These are phyloP conservation scores for Calephelis perditalis DNA, from an alignment of 2,888 invertebrate species.

Conservation along the genomic window DNA sequence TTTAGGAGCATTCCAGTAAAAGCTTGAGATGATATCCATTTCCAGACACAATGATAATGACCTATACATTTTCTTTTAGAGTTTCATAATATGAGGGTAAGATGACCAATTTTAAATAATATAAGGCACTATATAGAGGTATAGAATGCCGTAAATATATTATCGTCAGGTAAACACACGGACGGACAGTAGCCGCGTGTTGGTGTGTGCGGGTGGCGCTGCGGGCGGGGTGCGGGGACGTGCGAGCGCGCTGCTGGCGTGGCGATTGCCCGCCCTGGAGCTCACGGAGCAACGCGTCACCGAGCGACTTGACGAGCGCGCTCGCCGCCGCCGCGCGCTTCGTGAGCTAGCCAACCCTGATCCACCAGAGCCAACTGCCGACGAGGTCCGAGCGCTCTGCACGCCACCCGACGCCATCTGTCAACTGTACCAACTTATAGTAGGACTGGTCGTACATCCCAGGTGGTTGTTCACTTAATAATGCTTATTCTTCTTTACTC, in stretches of 20 bases:
- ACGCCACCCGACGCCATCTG: conserved; percentile 33
- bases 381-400: conserved; percentile 45
- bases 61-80: too few species aligned
- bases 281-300: conserved; percentile 31
- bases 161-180: not conserved
- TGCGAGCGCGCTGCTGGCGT: conserved; percentile 36
- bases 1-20: too few species aligned
- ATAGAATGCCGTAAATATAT: not conserved
- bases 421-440: conserved; percentile 31
- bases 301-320: conserved; percentile 30
- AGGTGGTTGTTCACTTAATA: conserved; percentile 28
- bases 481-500: too few species aligned
- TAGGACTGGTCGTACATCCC: conserved; percentile 41
- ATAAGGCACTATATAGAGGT: too few species aligned
- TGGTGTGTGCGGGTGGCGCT: conserved; percentile 32
- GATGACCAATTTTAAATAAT: too few species aligned
- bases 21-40: too few species aligned
- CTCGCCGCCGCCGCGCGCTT: conserved; percentile 29
- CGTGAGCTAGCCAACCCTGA: conserved; percentile 19
- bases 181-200: conserved; percentile 25
- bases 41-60: too few species aligned
- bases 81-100: too few species aligned
- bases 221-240: conserved; percentile 32
- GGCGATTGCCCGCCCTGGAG: conserved; percentile 35
- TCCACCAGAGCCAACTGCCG: conserved; percentile 34